Evolutionary conservation across 1,140 invertebrate species (phyloP), one percentile per base, ranked within the genome.

Genomic region (Caenorhabditis brenneri): DNA sequence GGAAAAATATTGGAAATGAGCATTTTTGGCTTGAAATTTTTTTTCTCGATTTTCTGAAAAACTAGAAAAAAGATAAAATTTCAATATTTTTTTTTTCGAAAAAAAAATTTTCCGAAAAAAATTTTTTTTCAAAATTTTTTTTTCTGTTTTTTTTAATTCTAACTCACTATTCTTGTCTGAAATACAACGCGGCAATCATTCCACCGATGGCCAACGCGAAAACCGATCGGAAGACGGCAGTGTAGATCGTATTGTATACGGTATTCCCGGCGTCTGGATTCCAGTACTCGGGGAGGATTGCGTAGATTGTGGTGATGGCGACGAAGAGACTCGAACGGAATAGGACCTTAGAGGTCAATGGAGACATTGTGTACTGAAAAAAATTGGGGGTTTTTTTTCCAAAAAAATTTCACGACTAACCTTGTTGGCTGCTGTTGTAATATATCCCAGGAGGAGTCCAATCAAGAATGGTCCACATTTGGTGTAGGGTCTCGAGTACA

Each of bases 261-360:
- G 89, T 91, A 82, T 88, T 87, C 12, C 89, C 89, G 5, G 86
- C 81, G 51, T 90, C 53, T 16, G 90, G 89, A n/a, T 87, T 87
- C 89, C 89, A 90, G 84, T 90, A 90, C 58, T 90, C 87, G 1
- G 89, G 89, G 16, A 90, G 87, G 60, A 90, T 90, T 12, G 84
- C 89, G 74, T 91, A 90, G 48, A 90, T 87, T 33, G 82, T 82
- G 27, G 60, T 49, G 24, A 89, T 51, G 15, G 81, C 60, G 15
- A 86, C 29, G n/a, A 60, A 49, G 24, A 88, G n/a, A 19, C 74
- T 83, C 3, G 36, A 19, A 24, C 27, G 65, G 79, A 87, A 84
- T 27, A 87, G 16, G 16, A 48, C 2, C 33, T 80, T 80, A 29
- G 84, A 55, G 74, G 27, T 24, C 1, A 6, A 6, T 15, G 39